Base-by-base conservation (phyloP, 1,140 invertebrate genomes). In the Pachyrhynchus sulphureomaculatus region DNA sequence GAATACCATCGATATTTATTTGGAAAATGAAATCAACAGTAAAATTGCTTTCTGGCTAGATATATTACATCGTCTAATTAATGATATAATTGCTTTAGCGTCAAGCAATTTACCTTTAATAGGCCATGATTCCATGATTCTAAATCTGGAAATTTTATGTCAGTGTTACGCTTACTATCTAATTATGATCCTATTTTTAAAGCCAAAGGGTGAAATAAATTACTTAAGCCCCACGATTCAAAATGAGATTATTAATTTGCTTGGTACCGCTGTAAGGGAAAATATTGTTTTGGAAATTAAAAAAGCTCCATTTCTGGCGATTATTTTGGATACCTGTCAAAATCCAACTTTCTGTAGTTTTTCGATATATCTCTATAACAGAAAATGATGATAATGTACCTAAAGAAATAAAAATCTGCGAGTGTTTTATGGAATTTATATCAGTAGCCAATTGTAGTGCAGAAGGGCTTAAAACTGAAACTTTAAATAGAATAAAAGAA, bases 1-100 rank as follows among this genome's bases (percentile, higher is more conserved):
- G 67, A 70, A 70, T 65, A 68, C 64, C 62, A 70, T 67, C 55
- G 68, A 60, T 52, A 60, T n/a, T 60, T 44, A 18, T 36, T 42
- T 60, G 18, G 13, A 52, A 52, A 60, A 26, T 60, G 36, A 52
- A 60, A 52, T 60, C 17, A 51, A 15, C 15, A 42, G 15, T 32
- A 52, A 52, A 60, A 60, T 60, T 41, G 17, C 34, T 41, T 42
- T 60, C 17, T 52, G 36, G 44, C n/a, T 18, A 58, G 17, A 39
- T 58, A 21, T 58, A 42, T 3, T 48, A 18, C 36, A 49, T 49
- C 44, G 17, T 56, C 4, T 56, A 34, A 56, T 56, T 26, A 56
- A 56, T 56, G 23, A 32, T 45, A 55, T 55, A 45, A 55, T 32
- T 57, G 33, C 41, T 39, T 48, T 37, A 48, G 44, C 44, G 39